phyloP scores from a whole-genome alignment of 2,888 invertebrate species.

The Bugulina stolonifera region DNA sequence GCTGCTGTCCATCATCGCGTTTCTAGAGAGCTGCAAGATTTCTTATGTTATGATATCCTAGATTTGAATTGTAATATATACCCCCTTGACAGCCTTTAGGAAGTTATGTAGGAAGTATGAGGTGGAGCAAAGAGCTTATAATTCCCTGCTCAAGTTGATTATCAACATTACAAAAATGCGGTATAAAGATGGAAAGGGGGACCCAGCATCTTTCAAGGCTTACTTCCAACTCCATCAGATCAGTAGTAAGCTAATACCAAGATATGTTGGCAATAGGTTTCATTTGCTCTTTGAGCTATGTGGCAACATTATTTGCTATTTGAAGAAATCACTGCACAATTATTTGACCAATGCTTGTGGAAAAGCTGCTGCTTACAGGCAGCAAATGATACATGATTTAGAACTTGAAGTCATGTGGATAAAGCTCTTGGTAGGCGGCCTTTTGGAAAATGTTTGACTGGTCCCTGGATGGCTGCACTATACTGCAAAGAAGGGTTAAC shows the following conservation, averaged over 20 bases:
- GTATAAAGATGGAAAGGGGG: neutral
- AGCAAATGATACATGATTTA: neutral
- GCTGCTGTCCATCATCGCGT: neutral
- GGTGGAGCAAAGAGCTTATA: neutral
- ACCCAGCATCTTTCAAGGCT: neutral
- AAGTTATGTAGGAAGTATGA: neutral
- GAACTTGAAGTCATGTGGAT: neutral
- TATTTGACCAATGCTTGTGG: neutral
- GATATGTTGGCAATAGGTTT: neutral
- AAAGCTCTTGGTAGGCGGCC: neutral
- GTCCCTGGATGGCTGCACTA: neutral
- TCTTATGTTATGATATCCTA: neutral
- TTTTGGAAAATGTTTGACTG: neutral
- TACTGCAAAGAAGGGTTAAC: neutral
- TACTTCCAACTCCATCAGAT: neutral
- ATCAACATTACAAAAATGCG: neutral
- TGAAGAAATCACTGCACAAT: neutral
- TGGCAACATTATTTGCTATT: neutral
- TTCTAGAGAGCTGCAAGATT: neutral
- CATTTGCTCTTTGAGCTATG: neutral
- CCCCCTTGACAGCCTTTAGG: neutral
- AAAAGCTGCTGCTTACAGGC: neutral
- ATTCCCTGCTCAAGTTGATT: neutral
- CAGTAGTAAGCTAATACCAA: neutral
- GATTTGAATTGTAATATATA: neutral